Percentiles rank a stretch among this genome's conserved stretches.
These are phyloP conservation scores for Lasiurus cinereus DNA, from an alignment of 2,113 vertebrate genomes.

Conservation along the genomic window DNA sequence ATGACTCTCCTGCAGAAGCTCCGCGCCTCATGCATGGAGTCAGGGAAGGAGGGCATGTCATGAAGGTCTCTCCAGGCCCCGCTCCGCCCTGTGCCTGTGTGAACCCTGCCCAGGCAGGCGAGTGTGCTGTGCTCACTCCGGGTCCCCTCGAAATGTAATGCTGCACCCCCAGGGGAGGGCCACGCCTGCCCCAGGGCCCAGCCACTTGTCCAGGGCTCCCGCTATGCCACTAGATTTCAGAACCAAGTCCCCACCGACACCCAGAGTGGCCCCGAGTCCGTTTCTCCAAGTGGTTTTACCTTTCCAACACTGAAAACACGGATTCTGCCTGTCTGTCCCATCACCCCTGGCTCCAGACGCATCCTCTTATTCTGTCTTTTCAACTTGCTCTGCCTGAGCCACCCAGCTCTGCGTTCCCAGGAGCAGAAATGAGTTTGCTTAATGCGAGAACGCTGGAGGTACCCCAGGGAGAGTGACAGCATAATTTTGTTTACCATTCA, in stretches of 20 bases:
- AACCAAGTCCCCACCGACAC: not conserved
- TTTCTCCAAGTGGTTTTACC: not conserved
- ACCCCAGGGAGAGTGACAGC: constrained; percentile 75
- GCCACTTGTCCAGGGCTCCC: not conserved
- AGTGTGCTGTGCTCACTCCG: not conserved
- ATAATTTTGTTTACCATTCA: constrained; percentile 82
- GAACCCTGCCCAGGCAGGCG: not conserved
- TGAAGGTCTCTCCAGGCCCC: accelerated
- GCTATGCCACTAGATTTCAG: not conserved
- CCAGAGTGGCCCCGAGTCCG: not conserved
- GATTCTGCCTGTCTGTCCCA: not conserved
- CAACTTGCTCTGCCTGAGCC: not conserved
- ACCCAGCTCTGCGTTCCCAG: constrained; percentile 21
- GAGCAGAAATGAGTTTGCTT: constrained; percentile 80
- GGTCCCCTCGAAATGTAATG: not conserved
- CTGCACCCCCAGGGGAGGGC: not conserved
- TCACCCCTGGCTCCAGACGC: not conserved
- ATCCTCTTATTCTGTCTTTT: not conserved
- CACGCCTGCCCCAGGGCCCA: accelerated
- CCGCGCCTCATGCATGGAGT: accelerated
- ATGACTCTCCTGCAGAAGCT: not conserved
- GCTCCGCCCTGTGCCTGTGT: not conserved
- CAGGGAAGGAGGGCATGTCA: accelerated
- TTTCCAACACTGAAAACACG: not conserved
- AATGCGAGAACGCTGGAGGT: constrained; percentile 75